A percentile compares a stretch with the other conserved stretches of the same genome.
Conservation (phyloP, 2,113 vertebrate genomes). For the Astatoreochromis straeleni region DNA sequence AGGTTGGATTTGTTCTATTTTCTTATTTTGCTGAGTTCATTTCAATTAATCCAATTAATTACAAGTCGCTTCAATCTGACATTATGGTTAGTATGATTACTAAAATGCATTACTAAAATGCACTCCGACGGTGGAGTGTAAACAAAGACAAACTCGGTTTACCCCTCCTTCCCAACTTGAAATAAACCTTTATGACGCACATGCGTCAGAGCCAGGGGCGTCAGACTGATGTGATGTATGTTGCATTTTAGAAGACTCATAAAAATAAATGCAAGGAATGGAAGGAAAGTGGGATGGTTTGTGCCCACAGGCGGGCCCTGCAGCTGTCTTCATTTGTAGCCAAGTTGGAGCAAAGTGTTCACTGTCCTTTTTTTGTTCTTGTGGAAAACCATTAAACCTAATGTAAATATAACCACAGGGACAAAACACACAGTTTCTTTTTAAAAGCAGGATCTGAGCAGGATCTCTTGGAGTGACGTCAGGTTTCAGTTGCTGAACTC, state of each 20-base stretch:
- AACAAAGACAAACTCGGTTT: neutral
- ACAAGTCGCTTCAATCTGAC: neutral
- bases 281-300: neutral
- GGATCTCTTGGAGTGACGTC: neutral
- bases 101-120: neutral
- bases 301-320: neutral
- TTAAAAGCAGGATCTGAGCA: neutral
- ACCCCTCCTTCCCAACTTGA: neutral
- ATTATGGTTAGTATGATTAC: neutral
- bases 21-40: neutral
- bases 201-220: neutral
- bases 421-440: neutral
- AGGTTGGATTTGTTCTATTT: neutral
- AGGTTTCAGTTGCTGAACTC: neutral
- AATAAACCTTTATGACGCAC: slow-evolving; percentile 17
- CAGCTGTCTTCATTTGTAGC: neutral
- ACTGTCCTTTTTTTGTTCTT: neutral
- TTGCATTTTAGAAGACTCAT: neutral
- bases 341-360: neutral
- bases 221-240: neutral
- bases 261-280: neutral
- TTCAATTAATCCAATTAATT: neutral
- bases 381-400: neutral
- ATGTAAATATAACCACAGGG: neutral
- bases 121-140: neutral